phyloP scores from a whole-genome alignment of 92 coral and sea anemone species.

The Phenganax marumi region DNA sequence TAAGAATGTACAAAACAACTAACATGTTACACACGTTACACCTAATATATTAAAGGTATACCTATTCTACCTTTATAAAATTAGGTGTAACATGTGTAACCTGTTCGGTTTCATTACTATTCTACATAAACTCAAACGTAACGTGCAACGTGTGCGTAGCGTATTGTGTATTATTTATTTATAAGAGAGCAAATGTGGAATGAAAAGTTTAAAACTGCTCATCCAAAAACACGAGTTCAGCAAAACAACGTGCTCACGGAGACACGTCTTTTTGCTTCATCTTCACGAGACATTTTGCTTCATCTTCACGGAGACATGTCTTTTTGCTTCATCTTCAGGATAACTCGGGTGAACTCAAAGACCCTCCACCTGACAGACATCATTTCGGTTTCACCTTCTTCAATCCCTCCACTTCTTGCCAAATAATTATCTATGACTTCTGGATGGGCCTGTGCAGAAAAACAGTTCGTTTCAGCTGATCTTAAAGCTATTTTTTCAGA shows the following conservation, averaged over 20 bases:
- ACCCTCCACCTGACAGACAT: conserved; percentile 49
- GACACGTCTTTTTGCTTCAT: too few relatives aligned
- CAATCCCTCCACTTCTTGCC: neutral
- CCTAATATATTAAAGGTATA: neutral
- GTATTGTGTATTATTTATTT: neutral
- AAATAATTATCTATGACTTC: too few relatives aligned
- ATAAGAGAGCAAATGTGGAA: conserved; percentile 33
- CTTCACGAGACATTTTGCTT: too few relatives aligned
- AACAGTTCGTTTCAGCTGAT: neutral
- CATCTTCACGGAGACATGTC: too few relatives aligned
- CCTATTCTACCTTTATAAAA: neutral
- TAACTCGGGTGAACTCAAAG: too few relatives aligned
- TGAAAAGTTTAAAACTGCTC: neutral
- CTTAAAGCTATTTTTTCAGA: neutral
- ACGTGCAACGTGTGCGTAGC: neutral
- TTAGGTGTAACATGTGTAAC: neutral
- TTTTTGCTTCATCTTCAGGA: too few relatives aligned
- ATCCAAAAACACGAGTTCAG: too few relatives aligned
- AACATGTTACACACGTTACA: too few relatives aligned
- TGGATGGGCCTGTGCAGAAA: neutral
- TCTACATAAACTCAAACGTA: too few relatives aligned
- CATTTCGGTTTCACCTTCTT: conserved; percentile 60
- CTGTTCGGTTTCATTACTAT: neutral
- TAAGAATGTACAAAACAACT: too few relatives aligned
- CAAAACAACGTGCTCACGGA: too few relatives aligned